These are phyloP conservation scores for Limnephilus auricula DNA, from an alignment of 2,888 invertebrate species.

Conservation along the genomic window DNA sequence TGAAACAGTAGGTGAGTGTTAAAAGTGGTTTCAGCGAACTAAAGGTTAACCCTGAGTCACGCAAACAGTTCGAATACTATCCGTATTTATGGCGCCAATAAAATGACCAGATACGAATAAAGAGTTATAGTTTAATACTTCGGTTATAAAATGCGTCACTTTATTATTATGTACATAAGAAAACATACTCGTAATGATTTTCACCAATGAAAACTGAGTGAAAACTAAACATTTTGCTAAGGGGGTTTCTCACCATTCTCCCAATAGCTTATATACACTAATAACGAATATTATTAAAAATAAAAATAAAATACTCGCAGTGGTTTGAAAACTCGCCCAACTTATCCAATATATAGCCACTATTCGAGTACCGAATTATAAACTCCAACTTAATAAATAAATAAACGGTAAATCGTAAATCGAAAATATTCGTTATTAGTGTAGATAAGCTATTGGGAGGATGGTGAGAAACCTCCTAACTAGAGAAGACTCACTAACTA, in stretches of 20 bases:
- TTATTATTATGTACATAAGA: not conserved
- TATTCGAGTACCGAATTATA: too few species aligned
- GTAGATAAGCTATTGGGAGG: too few species aligned
- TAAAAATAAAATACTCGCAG: too few species aligned
- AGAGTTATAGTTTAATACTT: not conserved
- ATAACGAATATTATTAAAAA: too few species aligned
- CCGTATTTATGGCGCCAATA: slow-evolving; percentile 10
- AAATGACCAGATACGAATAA: slow-evolving; percentile 17
- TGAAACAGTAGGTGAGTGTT: slow-evolving; percentile 16
- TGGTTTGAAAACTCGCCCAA: too few species aligned
- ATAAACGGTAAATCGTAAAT: too few species aligned
- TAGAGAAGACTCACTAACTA: not conserved
- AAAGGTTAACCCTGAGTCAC: slow-evolving; percentile 45
- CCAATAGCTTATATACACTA: too few species aligned
- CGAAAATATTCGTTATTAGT: too few species aligned
- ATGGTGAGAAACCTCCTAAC: too few species aligned
- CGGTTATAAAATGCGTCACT: not conserved
- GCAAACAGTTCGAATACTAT: slow-evolving; percentile 9
- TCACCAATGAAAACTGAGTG: not conserved
- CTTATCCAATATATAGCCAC: too few species aligned
- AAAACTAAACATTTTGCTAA: not conserved
- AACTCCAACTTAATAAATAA: too few species aligned
- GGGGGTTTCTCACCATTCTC: too few species aligned
- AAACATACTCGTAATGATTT: not conserved
- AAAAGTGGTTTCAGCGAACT: slow-evolving; percentile 16